A percentile compares a stretch with the other conserved stretches of the same genome.
phyloP scores from a whole-genome alignment of 2,113 vertebrate genomes.

The Harpagus bidentatus region DNA sequence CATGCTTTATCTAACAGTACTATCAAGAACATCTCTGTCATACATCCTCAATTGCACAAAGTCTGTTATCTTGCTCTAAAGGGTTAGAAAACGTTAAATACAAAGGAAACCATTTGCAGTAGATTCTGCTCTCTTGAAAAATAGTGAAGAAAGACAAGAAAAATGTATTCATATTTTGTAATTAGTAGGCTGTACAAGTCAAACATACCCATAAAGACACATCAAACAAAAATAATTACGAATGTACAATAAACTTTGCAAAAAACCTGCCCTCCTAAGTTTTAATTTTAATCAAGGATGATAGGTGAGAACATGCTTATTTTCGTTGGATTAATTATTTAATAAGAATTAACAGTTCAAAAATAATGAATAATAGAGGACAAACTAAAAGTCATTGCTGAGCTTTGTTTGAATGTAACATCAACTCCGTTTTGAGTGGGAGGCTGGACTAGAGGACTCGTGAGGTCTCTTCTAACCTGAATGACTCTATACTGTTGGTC shows the following conservation, averaged over 20 bases:
- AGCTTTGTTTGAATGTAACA: neutral
- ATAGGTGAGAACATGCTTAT: neutral
- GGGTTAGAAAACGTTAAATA: neutral
- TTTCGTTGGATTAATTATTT: neutral
- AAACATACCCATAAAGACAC: neutral
- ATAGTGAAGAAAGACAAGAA: neutral
- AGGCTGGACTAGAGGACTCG: neutral
- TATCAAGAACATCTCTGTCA: neutral
- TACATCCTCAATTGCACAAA: neutral
- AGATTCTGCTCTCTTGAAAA: neutral
- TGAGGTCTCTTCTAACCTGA: neutral
- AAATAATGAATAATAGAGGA: neutral
- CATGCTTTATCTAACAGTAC: neutral
- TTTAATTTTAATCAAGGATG: neutral
- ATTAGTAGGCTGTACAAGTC: neutral
- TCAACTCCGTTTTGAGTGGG: neutral
- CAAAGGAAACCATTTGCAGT: neutral
- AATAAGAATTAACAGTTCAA: neutral
- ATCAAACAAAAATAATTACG: neutral
- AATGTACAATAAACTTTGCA: neutral
- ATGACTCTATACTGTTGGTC: neutral
- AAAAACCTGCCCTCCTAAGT: neutral
- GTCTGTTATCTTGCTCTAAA: neutral
- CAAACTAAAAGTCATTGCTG: neutral
- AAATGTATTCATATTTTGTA: neutral